These are phyloP conservation scores for Zaprionus tsacasi DNA, from an alignment of 1,140 invertebrate genomes.

Conservation along the genomic window DNA sequence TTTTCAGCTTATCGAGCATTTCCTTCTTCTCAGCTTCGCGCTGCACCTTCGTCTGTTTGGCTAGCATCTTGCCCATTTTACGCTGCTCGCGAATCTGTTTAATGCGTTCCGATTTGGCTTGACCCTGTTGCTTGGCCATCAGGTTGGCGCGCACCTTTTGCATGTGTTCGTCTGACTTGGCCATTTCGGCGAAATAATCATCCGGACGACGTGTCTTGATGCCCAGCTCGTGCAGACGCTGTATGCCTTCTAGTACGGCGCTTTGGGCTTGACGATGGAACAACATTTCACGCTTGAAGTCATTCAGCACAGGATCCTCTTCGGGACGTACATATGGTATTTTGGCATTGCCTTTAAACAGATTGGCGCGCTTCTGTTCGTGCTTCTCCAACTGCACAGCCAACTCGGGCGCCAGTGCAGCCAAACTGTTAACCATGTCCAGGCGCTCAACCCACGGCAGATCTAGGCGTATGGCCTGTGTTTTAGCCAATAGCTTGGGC, in stretches of 20 bases:
- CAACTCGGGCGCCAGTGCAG: conserved; percentile 92
- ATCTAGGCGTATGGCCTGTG: conserved; percentile 89
- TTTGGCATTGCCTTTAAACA: conserved; percentile 89
- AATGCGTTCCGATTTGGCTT: conserved; percentile 94
- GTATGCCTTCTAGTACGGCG: conserved; percentile 91
- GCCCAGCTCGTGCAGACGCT: conserved; percentile 89
- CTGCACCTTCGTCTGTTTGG: conserved; percentile 92
- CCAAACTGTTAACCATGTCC: conserved; percentile 90
- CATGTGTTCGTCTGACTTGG: conserved; percentile 99
- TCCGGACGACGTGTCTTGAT: conserved; percentile 93
- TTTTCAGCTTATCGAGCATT: conserved; percentile 93
- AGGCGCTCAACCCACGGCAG: conserved; percentile 94
- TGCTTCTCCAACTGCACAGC: conserved; percentile 91
- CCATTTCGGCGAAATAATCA: conserved; percentile 99
- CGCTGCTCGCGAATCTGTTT: conserved; percentile 94
- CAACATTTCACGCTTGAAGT: conserved; percentile 95
- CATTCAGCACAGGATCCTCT: conserved; percentile 94
- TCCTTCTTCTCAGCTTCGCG: conserved; percentile 91
- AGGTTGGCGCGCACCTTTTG: conserved; percentile 95
- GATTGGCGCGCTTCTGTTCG: conserved; percentile 88
- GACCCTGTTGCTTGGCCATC: conserved; percentile 92
- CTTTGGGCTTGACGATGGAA: conserved; percentile 97
- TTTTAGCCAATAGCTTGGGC: conserved; percentile 89
- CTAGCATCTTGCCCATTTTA: conserved; percentile 94
- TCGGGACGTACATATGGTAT: conserved; percentile 87